phyloP scores from a whole-genome alignment of 1,140 invertebrate species.

The Brachionus koreanus region DNA sequence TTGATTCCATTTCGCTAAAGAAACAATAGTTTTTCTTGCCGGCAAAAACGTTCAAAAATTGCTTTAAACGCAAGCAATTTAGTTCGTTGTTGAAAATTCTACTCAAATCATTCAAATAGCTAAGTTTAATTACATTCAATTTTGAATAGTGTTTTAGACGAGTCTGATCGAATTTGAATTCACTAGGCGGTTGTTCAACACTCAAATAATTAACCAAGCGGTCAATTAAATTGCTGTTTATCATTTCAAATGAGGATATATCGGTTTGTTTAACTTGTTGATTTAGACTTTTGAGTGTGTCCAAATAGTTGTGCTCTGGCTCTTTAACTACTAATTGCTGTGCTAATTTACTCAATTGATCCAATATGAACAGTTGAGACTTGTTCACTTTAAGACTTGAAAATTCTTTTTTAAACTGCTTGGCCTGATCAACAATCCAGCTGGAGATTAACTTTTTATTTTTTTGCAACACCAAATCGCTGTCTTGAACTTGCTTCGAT shows the following conservation, averaged over 20 bases:
- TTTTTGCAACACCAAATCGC: neutral
- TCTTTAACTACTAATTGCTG: neutral
- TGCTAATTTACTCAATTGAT: neutral
- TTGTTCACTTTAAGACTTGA: neutral
- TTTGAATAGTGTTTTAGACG: neutral
- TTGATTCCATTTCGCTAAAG: neutral
- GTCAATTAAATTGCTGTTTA: conserved; percentile 85
- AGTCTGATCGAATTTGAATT: conserved; percentile 64
- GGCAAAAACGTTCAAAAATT: neutral
- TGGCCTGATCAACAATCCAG: conserved; percentile 27
- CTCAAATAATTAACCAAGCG: conserved; percentile 79
- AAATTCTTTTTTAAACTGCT: neutral
- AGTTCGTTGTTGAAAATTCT: neutral
- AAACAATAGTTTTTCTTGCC: neutral
- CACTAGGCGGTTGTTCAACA: conserved; percentile 80
- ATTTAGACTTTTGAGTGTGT: conserved; percentile 59
- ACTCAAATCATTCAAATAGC: neutral
- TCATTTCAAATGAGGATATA: conserved; percentile 94
- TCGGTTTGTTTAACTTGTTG: conserved; percentile 85
- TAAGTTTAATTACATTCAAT: neutral
- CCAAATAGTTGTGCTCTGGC: neutral
- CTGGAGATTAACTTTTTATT: neutral
- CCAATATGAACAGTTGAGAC: neutral
- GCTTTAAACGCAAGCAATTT: neutral
- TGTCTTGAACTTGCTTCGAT: neutral